A percentile compares a stretch with the other conserved stretches of the same genome.
Conservation (phyloP, 2,113 vertebrate genomes). For the Ciconia boyciana region DNA sequence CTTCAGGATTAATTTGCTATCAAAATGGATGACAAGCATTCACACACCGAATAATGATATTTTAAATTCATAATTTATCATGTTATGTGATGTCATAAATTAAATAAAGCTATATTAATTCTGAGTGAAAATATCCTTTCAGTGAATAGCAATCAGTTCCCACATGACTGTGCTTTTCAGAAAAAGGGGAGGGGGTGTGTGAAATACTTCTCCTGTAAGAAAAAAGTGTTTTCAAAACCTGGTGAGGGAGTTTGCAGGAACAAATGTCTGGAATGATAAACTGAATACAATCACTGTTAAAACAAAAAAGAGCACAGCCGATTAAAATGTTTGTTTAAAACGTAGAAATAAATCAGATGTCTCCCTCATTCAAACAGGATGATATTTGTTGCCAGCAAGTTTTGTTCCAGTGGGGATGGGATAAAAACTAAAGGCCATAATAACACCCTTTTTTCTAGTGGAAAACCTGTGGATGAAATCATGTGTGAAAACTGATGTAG, state of each 20-base stretch:
- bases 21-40: constrained; percentile 50
- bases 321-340: background rate
- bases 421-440: background rate
- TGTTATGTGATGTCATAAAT: constrained; percentile 61
- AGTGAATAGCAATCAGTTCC: background rate
- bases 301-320: background rate
- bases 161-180: background rate
- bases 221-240: constrained; percentile 4
- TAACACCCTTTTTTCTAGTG: background rate
- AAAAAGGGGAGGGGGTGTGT: background rate
- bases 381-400: background rate
- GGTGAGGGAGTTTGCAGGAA: background rate
- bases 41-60: constrained; percentile 50
- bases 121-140: constrained; percentile 26
- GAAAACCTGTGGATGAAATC: background rate
- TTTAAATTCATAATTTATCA: constrained; percentile 69
- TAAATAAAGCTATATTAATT: constrained; percentile 60
- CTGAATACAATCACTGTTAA: background rate
- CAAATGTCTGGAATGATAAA: constrained; percentile 22
- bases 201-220: background rate
- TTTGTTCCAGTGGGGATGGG: background rate
- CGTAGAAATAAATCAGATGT: background rate
- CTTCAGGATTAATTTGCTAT: constrained; percentile 56
- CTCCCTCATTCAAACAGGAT: background rate
- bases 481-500: background rate